Evolutionary conservation across 1,140 invertebrate species (phyloP).

Genomic region (Cheumatopsyche charites): DNA sequence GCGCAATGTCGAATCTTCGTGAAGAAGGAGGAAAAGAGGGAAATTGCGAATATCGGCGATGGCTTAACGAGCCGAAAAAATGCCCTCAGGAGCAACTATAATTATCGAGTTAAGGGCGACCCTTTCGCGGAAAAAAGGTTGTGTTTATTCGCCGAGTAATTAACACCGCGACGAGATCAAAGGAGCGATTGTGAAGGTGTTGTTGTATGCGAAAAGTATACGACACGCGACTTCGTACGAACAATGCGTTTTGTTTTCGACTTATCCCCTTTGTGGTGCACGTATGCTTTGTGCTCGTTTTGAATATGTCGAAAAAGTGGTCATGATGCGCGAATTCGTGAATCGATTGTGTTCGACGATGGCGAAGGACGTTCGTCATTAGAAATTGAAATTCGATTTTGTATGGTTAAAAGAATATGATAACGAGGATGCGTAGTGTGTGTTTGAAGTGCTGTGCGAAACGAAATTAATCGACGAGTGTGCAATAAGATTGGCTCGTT

Average conservation of each 20-base stretch:
- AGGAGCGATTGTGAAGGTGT: slow-evolving; percentile 9
- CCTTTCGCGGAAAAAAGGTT: not conserved
- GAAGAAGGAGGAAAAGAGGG: not conserved
- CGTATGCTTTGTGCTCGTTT: too few species aligned
- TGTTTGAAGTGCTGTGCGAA: too few species aligned
- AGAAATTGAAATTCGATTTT: too few species aligned
- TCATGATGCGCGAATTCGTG: too few species aligned
- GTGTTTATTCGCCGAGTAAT: slow-evolving; percentile 28
- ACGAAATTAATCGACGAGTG: too few species aligned
- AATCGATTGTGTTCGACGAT: too few species aligned
- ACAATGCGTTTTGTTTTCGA: not conserved
- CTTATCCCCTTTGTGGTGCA: not conserved
- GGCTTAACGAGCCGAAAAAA: slow-evolving; percentile 11
- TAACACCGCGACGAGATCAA: slow-evolving; percentile 32
- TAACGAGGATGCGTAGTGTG: too few species aligned
- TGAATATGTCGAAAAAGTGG: too few species aligned
- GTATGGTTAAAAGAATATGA: too few species aligned
- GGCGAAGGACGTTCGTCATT: too few species aligned
- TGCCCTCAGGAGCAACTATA: slow-evolving; percentile 4
- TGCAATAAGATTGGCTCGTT: too few species aligned
- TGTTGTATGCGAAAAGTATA: not conserved
- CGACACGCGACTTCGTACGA: slow-evolving; percentile 4
- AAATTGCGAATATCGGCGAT: not conserved
- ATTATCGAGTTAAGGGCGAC: not conserved
- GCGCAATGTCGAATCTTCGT: not conserved